These are phyloP conservation scores for Drosophila glabriapex DNA, from an alignment of 2,888 invertebrate genomes.

Conservation along the genomic window DNA sequence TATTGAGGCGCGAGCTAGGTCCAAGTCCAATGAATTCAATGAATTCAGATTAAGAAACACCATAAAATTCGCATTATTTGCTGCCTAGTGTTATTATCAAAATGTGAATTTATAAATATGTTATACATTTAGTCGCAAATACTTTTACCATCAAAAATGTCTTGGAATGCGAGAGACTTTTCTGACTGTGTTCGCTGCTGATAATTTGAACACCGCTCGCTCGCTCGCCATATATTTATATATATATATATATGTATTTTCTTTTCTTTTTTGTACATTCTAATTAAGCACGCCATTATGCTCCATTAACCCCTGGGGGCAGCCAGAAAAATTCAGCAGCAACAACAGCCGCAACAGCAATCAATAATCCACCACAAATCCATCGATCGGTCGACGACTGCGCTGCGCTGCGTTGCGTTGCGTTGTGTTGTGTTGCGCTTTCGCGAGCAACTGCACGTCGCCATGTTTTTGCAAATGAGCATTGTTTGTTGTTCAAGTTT, in stretches of 20 bases:
- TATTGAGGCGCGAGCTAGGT: not conserved
- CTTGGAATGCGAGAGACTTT: conserved; percentile 14
- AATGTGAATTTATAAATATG: conserved; percentile 3
- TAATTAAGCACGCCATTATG: conserved; percentile 73
- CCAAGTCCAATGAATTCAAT: not conserved
- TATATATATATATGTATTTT: conserved; percentile 2
- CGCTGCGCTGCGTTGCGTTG: conserved; percentile 25
- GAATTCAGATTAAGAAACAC: not conserved
- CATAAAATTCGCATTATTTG: conserved; percentile 19
- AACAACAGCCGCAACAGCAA: conserved; percentile 1
- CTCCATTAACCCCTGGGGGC: conserved; percentile 72
- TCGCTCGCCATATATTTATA: not conserved
- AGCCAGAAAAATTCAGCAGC: conserved; percentile 15
- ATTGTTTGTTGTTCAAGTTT: conserved; percentile 18
- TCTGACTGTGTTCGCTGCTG: conserved; percentile 35
- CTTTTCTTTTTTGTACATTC: conserved; percentile 43
- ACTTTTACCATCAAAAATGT: conserved; percentile 13
- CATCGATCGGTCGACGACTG: conserved; percentile 43
- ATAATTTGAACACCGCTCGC: conserved; percentile 51
- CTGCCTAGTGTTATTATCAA: conserved; percentile 18
- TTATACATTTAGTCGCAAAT: not conserved
- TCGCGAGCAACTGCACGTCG: conserved; percentile 80
- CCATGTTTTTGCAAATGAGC: conserved; percentile 53
- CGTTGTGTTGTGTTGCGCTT: conserved; percentile 49
- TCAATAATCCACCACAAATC: conserved; percentile 23